Conservation (phyloP, 1,140 invertebrate genomes). For the Cryptotermes secundus region DNA sequence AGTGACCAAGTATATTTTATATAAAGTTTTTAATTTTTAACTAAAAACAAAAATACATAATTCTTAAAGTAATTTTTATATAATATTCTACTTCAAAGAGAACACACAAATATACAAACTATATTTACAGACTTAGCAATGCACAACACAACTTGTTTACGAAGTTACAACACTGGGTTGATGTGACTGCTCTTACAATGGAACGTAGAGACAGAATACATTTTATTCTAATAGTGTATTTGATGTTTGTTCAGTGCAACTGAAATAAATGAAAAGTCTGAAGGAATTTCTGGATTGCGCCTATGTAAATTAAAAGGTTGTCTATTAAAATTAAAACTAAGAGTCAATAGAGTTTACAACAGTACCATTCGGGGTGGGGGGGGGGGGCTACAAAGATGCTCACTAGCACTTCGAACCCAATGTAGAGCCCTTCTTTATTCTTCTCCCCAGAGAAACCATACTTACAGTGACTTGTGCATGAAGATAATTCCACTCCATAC, state of each 20-base stretch:
- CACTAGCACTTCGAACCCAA: too few species aligned
- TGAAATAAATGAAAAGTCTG: too few species aligned
- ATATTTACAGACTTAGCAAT: slow-evolving; percentile 5
- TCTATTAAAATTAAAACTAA: too few species aligned
- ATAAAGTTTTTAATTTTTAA: background rate
- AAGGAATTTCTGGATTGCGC: too few species aligned
- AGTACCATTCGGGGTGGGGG: too few species aligned
- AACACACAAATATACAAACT: background rate
- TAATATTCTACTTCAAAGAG: background rate
- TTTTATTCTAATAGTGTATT: background rate
- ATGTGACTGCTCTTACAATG: background rate
- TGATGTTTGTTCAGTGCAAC: background rate
- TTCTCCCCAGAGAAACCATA: too few species aligned
- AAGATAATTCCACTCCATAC: background rate
- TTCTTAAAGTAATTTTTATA: background rate
- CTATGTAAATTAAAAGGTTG: too few species aligned
- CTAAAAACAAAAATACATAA: background rate
- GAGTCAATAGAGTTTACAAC: too few species aligned
- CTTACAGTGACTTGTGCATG: background rate
- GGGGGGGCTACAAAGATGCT: too few species aligned
- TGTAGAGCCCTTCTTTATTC: too few species aligned
- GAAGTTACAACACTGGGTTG: background rate
- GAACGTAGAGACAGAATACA: background rate
- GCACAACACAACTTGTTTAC: background rate
- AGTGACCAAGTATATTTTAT: background rate